phyloP scores from a whole-genome alignment of 92 coral and sea anemone species.

The Parazoanthus darwini region DNA sequence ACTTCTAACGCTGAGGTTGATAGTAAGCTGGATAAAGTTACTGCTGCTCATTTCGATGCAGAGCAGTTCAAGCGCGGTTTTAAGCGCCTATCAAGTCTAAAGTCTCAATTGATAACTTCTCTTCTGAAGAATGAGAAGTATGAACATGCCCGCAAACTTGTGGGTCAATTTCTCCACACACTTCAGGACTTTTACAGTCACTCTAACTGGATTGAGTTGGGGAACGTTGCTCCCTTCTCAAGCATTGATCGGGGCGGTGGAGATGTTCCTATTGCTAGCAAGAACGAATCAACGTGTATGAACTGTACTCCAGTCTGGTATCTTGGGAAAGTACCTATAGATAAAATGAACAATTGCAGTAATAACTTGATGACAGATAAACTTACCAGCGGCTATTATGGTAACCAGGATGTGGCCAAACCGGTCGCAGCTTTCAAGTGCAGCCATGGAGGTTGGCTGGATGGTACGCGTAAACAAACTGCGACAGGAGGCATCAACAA shows the following conservation, averaged over 20 bases:
- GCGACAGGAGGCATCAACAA: background rate
- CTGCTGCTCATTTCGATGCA: constrained; percentile 64
- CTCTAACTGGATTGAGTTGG: constrained; percentile 66
- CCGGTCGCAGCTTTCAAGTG: constrained; percentile 60
- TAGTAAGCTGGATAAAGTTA: constrained; percentile 23
- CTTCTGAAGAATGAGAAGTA: constrained; percentile 50
- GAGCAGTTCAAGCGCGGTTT: constrained; percentile 31
- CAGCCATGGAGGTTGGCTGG: constrained; percentile 47
- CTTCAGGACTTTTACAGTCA: constrained; percentile 79
- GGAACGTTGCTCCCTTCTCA: constrained; percentile 22
- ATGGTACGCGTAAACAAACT: constrained; percentile 57
- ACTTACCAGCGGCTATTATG: constrained; percentile 36
- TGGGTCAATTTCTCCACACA: constrained; percentile 68
- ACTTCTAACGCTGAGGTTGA: constrained; percentile 9
- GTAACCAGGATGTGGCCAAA: constrained; percentile 57
- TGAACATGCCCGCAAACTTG: constrained; percentile 54
- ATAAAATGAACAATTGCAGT: constrained; percentile 32
- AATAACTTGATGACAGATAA: constrained; percentile 44
- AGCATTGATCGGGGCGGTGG: constrained; percentile 29
- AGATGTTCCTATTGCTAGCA: constrained; percentile 27
- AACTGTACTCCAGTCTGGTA: constrained; percentile 37
- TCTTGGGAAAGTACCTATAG: background rate
- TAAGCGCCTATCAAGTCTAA: constrained; percentile 27
- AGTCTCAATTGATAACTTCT: constrained; percentile 6
- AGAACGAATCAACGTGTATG: constrained; percentile 56